A percentile compares a stretch with the other conserved stretches of the same genome.
phyloP scores from a whole-genome alignment of 2,113 vertebrate species.

The Oncorhynchus keta region DNA sequence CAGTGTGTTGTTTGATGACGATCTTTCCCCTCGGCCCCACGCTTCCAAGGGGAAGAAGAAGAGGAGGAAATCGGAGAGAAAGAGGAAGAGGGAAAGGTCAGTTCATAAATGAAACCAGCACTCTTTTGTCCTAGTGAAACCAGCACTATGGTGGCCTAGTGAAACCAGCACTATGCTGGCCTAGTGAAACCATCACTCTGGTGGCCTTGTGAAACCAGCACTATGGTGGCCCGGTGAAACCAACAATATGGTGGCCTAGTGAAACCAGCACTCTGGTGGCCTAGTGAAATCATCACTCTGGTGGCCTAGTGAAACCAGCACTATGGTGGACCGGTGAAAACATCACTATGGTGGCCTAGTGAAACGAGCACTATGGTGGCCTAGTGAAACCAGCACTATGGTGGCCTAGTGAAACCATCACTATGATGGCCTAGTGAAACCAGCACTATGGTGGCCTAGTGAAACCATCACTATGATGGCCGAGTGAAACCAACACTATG shows the following conservation, averaged over 20 bases:
- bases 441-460: too few relatives aligned
- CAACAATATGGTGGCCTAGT: too few relatives aligned
- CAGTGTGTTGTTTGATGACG: constrained; percentile 73
- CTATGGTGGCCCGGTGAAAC: too few relatives aligned
- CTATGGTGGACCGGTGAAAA: background rate
- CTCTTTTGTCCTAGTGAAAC: background rate
- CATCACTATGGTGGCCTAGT: background rate
- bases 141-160: too few relatives aligned
- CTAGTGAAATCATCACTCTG: too few relatives aligned
- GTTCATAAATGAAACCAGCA: constrained; percentile 29
- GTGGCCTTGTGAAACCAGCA: too few relatives aligned
- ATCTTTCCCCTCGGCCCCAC: constrained; percentile 60
- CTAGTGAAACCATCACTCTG: too few relatives aligned
- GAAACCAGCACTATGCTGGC: too few relatives aligned
- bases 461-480: background rate
- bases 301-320: too few relatives aligned
- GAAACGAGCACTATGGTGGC: too few relatives aligned
- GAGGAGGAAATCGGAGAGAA: constrained; percentile 88
- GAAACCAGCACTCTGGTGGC: too few relatives aligned
- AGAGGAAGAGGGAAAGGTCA: constrained; percentile 88
- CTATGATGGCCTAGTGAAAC: background rate
- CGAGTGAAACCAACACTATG: too few relatives aligned
- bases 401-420: background rate
- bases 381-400: background rate
- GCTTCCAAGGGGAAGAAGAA: constrained; percentile 83